Percentiles rank a stretch among this genome's conserved stretches.
These are phyloP conservation scores for Craseonycteris thonglongyai DNA, from an alignment of 2,113 vertebrate genomes.

Conservation along the genomic window DNA sequence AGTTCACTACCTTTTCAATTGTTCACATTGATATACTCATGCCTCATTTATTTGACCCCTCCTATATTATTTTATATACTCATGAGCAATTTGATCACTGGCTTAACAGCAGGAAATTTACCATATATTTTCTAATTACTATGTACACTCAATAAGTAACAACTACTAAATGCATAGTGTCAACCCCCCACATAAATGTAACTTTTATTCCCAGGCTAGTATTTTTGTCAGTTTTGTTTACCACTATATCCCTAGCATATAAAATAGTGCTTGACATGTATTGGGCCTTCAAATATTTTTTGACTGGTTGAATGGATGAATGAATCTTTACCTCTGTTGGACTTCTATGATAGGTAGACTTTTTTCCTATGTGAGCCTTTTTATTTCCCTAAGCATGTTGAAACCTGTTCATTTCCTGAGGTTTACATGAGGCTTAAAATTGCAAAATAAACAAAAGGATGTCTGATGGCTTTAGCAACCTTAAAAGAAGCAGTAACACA, in stretches of 20 bases:
- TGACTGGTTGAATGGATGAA: background rate
- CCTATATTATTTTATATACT: too few relatives aligned
- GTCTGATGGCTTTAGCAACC: background rate
- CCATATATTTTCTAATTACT: background rate
- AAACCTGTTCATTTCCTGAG: conserved; percentile 42
- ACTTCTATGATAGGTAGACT: background rate
- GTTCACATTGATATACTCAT: background rate
- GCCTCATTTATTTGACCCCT: background rate
- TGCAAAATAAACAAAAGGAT: conserved; percentile 42
- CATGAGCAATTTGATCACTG: background rate
- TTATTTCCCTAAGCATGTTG: background rate
- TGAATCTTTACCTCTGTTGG: background rate
- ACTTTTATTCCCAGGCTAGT: background rate
- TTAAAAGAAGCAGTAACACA: background rate
- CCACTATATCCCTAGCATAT: background rate
- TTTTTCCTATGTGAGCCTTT: background rate
- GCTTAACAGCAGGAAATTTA: background rate
- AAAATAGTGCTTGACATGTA: background rate
- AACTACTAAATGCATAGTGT: background rate
- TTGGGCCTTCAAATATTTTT: background rate
- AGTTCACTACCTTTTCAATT: background rate
- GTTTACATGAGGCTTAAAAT: background rate
- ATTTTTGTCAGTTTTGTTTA: background rate
- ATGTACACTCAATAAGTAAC: background rate
- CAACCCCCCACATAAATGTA: background rate